Evolutionary conservation across 1,140 invertebrate genomes (phyloP).

Genomic region (Rhopalosiphum padi): DNA sequence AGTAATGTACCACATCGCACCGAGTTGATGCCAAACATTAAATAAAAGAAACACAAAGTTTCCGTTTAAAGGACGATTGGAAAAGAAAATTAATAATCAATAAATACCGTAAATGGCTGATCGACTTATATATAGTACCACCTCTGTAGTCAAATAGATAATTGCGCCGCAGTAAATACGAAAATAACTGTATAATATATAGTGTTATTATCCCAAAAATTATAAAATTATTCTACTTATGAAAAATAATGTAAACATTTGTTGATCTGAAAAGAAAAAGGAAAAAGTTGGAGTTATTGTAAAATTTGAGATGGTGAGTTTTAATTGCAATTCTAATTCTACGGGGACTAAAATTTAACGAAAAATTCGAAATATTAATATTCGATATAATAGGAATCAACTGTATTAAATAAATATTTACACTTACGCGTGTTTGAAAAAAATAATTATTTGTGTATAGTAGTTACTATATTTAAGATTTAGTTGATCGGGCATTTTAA

Average conservation of each 20-base stretch:
- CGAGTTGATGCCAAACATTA: not conserved
- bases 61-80: not conserved
- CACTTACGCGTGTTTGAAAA: too few relatives aligned
- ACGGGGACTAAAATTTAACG: not conserved
- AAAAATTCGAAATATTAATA: not conserved
- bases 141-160: not conserved
- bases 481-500: not conserved
- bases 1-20: not conserved
- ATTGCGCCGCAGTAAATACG: not conserved
- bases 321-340: not conserved
- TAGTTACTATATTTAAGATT: not conserved
- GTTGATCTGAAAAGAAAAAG: not conserved
- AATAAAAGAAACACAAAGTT: not conserved
- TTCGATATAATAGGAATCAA: not conserved
- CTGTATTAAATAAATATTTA: not conserved
- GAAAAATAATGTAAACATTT: not conserved
- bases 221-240: not conserved
- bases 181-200: not conserved
- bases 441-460: not conserved
- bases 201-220: not conserved
- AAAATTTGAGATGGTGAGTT: not conserved
- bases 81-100: not conserved
- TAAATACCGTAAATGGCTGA: not conserved
- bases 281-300: not conserved
- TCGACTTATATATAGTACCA: not conserved